Percentiles rank a stretch among this genome's conserved stretches.
Conservation (phyloP, 2,888 invertebrate species). For the Vandiemenella viatica region DNA sequence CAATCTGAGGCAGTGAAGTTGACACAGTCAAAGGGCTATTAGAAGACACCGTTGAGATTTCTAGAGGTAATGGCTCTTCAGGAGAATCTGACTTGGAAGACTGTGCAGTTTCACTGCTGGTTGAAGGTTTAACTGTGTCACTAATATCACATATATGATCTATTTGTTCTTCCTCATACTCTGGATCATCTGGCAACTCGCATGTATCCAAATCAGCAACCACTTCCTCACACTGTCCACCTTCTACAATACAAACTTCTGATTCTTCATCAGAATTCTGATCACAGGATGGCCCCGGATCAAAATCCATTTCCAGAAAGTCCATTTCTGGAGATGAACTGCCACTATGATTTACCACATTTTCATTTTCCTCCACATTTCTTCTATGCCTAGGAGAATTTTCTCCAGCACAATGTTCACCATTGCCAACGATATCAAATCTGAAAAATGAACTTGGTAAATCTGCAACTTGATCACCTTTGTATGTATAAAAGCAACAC, state of each 20-base stretch:
- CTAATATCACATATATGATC: too few species aligned
- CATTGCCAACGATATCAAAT: slow-evolving; percentile 38
- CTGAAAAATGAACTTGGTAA: slow-evolving; percentile 47
- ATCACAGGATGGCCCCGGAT: slow-evolving; percentile 57
- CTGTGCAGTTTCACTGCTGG: background rate
- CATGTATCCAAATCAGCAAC: slow-evolving; percentile 2
- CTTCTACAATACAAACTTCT: too few species aligned
- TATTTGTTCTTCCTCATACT: too few species aligned
- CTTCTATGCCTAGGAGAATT: slow-evolving; percentile 30
- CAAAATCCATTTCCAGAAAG: slow-evolving; percentile 68
- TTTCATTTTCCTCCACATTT: slow-evolving; percentile 28
- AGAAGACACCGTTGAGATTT: background rate
- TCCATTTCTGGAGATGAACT: slow-evolving; percentile 65
- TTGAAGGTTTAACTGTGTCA: too few species aligned
- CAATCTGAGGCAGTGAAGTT: background rate
- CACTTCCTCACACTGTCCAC: background rate
- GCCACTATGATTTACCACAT: slow-evolving; percentile 26
- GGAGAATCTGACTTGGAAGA: background rate
- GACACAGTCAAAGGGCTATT: background rate
- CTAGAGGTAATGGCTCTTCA: background rate
- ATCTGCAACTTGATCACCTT: slow-evolving; percentile 45
- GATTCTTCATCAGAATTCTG: slow-evolving; percentile 23
- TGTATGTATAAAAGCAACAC: slow-evolving; percentile 58
- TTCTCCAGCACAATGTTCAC: slow-evolving; percentile 19
- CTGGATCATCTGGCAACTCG: background rate